Percentiles rank a stretch among this genome's conserved stretches.
Evolutionary conservation across 2,797 vertebrate species (phyloP).

Genomic region (Forpus xanthops): DNA sequence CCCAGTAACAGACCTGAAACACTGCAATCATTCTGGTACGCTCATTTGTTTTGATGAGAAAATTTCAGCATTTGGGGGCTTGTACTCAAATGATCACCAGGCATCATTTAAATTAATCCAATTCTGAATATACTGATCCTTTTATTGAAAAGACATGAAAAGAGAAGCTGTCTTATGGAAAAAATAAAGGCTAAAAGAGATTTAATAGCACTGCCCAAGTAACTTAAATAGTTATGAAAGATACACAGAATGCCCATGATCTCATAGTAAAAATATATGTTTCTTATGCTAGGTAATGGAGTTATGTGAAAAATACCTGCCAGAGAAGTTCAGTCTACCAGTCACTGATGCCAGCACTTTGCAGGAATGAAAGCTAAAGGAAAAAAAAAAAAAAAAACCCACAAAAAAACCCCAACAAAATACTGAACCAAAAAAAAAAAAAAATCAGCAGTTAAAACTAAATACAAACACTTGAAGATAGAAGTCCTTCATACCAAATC

Average conservation of each 20-base stretch:
- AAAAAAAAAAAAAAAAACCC: background rate
- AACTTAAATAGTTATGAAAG: background rate
- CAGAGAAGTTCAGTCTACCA: background rate
- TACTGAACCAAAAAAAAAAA: no score
- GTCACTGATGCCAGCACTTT: background rate
- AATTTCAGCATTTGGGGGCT: background rate
- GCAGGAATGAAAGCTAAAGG: background rate
- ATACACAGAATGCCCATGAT: background rate
- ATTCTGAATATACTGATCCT: background rate
- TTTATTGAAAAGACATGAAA: background rate
- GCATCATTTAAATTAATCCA: background rate
- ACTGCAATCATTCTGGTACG: background rate
- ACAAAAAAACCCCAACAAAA: no score
- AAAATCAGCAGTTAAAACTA: background rate
- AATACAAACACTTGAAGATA: background rate
- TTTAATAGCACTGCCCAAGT: background rate
- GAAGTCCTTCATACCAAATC: background rate
- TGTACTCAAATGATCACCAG: background rate
- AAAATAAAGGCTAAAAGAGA: background rate
- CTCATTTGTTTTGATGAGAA: background rate
- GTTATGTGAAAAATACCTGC: background rate
- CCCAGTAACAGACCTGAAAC: background rate
- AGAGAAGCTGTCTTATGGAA: background rate
- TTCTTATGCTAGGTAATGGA: background rate
- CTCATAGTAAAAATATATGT: conserved; percentile 40